Evolutionary conservation across 2,888 invertebrate species (phyloP), one percentile per base, ranked within the genome.

Genomic region (Agriopis leucophaearia): DNA sequence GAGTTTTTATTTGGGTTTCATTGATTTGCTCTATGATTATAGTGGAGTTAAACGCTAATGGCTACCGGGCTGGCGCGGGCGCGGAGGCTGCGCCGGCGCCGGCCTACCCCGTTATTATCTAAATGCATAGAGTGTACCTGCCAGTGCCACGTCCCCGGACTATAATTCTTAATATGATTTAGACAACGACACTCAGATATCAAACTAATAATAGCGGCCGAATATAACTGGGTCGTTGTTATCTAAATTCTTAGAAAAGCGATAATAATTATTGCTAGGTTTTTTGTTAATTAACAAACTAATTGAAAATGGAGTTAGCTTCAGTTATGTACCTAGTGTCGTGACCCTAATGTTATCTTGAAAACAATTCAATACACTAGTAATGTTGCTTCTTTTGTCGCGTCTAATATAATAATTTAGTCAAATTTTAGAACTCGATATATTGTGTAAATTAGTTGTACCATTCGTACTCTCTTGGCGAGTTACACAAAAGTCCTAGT

Each of bases 21-120:
- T 69, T 73, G 79, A 78, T 78, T 80, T 79, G 78, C 77, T 79
- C 78, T 81, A 80, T 83, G 81, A 86, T 86, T 81, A 82, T 86
- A 82, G 81, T 74, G 81, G 75, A 79, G 77, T 69, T 88, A 88
- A 88, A 88, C 85, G 84, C 80, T 88, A 87, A 86, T 86, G 79
- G 88, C 89, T 88, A 88, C 88, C 81, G 88, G 86, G 81, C 81
- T 85, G 81, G 79, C 27, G 82, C 79, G 78, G 78, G 69, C 63
- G 58, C 57, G 70, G 70, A 69, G 69, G 72, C 77, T 77, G 78
- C 77, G 76, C 76, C 76, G 72, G 78, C 80, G 78, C 73, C 72
- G 70, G 63, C 40, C 78, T 73, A 80, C 81, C 86, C 83, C 83
- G 76, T 85, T 79, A 88, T 88, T 88, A 87, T 83, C 81, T 84